phyloP scores from a whole-genome alignment of 2,888 invertebrate genomes.

The Apamea epomidion region DNA sequence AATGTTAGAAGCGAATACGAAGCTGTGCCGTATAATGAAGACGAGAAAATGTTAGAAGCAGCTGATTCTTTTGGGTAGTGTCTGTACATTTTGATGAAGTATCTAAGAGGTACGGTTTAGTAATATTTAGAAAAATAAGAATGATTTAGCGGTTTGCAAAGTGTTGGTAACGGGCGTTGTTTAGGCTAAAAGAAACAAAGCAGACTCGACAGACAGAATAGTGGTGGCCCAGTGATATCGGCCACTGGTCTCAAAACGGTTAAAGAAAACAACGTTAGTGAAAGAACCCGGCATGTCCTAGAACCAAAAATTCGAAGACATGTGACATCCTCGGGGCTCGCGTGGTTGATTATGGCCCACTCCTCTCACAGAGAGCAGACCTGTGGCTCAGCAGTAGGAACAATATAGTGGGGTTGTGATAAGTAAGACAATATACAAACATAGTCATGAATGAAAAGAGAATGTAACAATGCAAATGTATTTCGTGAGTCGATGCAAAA shows the following conservation, averaged over 20 bases:
- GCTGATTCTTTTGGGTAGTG: not conserved
- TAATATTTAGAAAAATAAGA: too few relatives aligned
- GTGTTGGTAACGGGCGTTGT: too few relatives aligned
- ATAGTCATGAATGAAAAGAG: not conserved
- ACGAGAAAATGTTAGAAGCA: not conserved
- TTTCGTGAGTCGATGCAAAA: constrained; percentile 7
- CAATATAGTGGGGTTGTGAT: not conserved
- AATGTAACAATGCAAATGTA: not conserved
- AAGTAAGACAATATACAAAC: not conserved
- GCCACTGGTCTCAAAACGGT: not conserved
- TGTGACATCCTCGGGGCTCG: not conserved
- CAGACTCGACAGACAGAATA: too few relatives aligned
- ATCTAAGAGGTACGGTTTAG: not conserved
- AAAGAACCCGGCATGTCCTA: not conserved
- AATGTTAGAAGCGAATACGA: not conserved
- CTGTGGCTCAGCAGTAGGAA: not conserved
- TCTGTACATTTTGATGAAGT: not conserved
- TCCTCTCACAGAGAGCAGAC: not conserved
- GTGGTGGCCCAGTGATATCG: too few relatives aligned
- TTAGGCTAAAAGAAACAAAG: too few relatives aligned
- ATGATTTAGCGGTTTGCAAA: too few relatives aligned
- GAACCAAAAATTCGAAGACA: not conserved
- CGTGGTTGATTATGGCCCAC: not conserved
- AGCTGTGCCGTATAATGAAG: too few relatives aligned
- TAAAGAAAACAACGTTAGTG: not conserved